phyloP scores from a whole-genome alignment of 2,888 invertebrate genomes.

The Cosmia trapezina region DNA sequence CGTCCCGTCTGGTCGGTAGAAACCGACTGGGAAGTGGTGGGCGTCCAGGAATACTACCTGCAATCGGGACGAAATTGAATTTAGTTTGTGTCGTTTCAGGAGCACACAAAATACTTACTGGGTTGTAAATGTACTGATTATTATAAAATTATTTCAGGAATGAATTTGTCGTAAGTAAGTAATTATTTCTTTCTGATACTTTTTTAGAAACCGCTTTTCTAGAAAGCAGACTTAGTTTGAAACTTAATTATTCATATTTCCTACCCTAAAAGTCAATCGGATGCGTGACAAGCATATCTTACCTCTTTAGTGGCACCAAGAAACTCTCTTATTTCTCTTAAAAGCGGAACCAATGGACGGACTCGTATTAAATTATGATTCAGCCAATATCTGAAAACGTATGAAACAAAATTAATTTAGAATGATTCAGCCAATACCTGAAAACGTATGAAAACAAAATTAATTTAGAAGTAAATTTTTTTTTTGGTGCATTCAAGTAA shows the following conservation, averaged over 20 bases:
- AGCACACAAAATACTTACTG: neutral
- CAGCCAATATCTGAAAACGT: conserved; percentile 92
- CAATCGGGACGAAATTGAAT: conserved; percentile 25
- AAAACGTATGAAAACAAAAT: conserved; percentile 62
- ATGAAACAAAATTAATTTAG: neutral
- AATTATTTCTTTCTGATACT: neutral
- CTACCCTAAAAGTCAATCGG: neutral
- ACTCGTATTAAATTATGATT: conserved; percentile 94
- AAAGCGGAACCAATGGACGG: conserved; percentile 91
- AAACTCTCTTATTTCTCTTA: conserved; percentile 93
- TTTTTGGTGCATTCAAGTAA: neutral
- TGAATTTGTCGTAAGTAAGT: neutral
- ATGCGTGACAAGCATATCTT: conserved; percentile 35
- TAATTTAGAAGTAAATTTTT: neutral
- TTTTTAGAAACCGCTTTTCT: neutral
- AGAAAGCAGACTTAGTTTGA: conserved; percentile 4
- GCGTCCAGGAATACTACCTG: conserved; percentile 94
- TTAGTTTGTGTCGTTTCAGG: neutral
- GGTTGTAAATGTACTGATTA: neutral
- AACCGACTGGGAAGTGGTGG: conserved; percentile 94
- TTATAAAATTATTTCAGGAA: neutral
- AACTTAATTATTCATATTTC: neutral
- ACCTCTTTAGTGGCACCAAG: conserved; percentile 92
- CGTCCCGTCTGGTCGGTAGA: conserved; percentile 84
- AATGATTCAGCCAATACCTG: conserved; percentile 93